These are phyloP conservation scores for Onychomys arenicola DNA, from an alignment of 2,797 vertebrate species.

Conservation along the genomic window DNA sequence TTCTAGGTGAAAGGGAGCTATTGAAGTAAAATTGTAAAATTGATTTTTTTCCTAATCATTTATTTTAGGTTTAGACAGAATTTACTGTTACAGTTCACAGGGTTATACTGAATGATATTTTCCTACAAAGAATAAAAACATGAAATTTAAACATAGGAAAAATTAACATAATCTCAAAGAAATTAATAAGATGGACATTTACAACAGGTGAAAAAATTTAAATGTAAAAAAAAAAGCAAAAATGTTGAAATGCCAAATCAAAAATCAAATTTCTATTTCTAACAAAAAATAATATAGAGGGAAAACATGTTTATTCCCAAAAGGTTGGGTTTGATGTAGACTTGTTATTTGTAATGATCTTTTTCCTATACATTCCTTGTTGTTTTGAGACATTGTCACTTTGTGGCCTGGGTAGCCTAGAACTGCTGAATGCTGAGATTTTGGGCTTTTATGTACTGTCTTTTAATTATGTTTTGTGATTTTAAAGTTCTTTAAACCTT, in stretches of 20 bases:
- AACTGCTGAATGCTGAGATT: too few species aligned
- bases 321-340: background rate
- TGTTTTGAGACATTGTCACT: background rate
- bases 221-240: background rate
- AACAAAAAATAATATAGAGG: background rate
- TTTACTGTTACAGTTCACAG: background rate
- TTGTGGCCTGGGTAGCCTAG: too few species aligned
- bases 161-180: background rate
- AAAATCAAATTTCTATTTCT: background rate
- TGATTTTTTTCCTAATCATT: background rate
- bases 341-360: background rate
- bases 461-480: background rate
- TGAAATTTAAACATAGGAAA: constrained; percentile 4
- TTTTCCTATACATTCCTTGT: background rate
- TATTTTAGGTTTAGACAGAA: constrained; percentile 1
- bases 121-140: background rate
- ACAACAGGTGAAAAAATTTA: background rate
- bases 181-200: constrained; percentile 10
- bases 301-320: background rate
- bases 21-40: background rate
- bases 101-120: constrained; percentile 12
- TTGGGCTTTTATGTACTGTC: background rate
- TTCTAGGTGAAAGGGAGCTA: constrained; percentile 2
- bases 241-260: background rate
- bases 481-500: background rate